Evolutionary conservation across 2,888 invertebrate genomes (phyloP), one percentile per base, ranked within the genome.

Genomic region (Orthonychiurus folsomi): DNA sequence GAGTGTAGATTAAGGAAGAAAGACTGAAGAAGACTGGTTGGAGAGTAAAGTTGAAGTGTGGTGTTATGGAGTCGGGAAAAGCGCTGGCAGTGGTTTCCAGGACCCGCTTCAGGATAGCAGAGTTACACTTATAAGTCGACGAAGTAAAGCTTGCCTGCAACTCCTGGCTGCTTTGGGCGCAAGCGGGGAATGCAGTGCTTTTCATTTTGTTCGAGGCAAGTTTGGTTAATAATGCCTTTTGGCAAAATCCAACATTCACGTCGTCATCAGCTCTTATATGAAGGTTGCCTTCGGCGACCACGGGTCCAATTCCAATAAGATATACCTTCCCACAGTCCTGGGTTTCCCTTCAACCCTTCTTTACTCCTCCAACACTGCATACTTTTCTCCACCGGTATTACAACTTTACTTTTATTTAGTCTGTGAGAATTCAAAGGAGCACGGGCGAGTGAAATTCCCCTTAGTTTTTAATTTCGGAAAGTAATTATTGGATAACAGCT

Each of bases 161-260:
- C 37, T 5, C 37, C 37, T 37, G 37, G n/a, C n/a, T n/a, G n/a
- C n/a, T n/a, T n/a, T n/a, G n/a, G 15, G 15, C 37, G 37, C 37
- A 37, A 37, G 37, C 37, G 15, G 5, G 37, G 5, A 37, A 37
- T 57, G 57, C 57, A 27, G 15, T 28, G 47, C 37, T 52, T 52
- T 57, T 21, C 57, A 57, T 57, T 71, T 70, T 67, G 62, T 69
- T 69, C 62, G 63, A 67, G 71, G 73, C 73, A 66, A 70, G 66
- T 72, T 72, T 67, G 70, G 73, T 73, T 73, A 73, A 73, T 73
- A 73, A 73, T 72, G 73, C 73, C 73, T 66, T 52, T 63, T 69
- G 69, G 73, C 69, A 56, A 73, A 72, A 72, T 73, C 71, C 71
- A 69, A 70, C 65, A 69, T 73, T 69, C 69, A 69, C 67, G 63